Evolutionary conservation across 2,888 invertebrate genomes (phyloP).

Genomic region (Apamea anceps): DNA sequence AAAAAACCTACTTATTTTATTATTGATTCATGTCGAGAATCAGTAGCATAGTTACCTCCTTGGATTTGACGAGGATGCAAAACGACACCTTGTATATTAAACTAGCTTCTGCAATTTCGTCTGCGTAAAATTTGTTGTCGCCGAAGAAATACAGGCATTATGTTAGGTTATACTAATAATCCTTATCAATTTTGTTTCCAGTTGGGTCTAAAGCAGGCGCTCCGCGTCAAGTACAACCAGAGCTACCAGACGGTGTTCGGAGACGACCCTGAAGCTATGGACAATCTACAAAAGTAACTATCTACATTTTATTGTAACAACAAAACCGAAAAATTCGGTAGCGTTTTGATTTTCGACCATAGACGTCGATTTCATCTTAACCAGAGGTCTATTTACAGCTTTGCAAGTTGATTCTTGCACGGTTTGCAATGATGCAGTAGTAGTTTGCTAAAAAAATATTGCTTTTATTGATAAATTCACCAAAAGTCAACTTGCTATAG

Average conservation of each 20-base stretch:
- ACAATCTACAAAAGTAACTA: slow-evolving; percentile 85
- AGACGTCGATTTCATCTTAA: background rate
- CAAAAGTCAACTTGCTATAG: background rate
- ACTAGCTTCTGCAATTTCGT: too few relatives aligned
- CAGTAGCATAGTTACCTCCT: too few relatives aligned
- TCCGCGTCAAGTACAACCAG: slow-evolving; percentile 98
- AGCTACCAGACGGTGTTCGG: slow-evolving; percentile 97
- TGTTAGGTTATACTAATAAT: background rate
- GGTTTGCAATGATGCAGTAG: background rate
- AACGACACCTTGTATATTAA: too few relatives aligned
- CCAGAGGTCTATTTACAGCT: background rate
- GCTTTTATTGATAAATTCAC: background rate
- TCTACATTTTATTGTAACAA: background rate
- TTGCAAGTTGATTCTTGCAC: background rate
- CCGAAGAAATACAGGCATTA: too few relatives aligned
- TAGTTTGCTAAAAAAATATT: background rate
- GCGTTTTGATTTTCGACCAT: background rate
- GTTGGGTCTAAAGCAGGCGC: slow-evolving; percentile 94
- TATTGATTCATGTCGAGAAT: too few relatives aligned
- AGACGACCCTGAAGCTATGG: slow-evolving; percentile 91
- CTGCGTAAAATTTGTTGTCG: too few relatives aligned
- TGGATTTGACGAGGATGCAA: too few relatives aligned
- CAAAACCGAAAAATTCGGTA: background rate
- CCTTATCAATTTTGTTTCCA: slow-evolving; percentile 67
- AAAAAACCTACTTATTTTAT: too few relatives aligned